These are phyloP conservation scores for Spialia ferax DNA, from an alignment of 2,888 invertebrate genomes.

Conservation along the genomic window DNA sequence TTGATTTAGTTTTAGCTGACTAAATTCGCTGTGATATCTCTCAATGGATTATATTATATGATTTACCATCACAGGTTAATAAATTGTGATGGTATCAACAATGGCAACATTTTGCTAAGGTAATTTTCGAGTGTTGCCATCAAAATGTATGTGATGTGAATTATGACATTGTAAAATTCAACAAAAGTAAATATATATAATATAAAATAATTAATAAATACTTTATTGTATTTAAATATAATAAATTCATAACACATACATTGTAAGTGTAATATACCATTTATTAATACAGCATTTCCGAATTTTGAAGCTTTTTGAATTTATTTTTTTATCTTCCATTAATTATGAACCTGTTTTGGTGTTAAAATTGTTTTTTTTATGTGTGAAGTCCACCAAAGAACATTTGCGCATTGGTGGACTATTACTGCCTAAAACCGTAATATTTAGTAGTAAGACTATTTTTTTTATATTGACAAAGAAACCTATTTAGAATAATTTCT, in stretches of 20 bases:
- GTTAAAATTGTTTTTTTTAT: too few relatives aligned
- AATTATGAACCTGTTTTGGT: too few relatives aligned
- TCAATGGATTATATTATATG: slow-evolving; percentile 42
- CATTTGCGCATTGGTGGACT: too few relatives aligned
- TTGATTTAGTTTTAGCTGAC: slow-evolving; percentile 18
- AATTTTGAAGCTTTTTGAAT: neutral
- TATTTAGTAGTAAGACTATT: neutral
- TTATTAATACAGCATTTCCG: neutral
- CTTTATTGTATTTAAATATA: neutral
- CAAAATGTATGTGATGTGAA: slow-evolving; percentile 20
- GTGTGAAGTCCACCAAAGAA: too few relatives aligned
- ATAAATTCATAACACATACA: slow-evolving; percentile 20
- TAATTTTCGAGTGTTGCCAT: slow-evolving; percentile 1
- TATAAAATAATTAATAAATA: neutral
- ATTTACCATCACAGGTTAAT: neutral
- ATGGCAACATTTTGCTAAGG: slow-evolving; percentile 12
- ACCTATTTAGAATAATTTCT: neutral
- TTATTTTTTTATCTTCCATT: neutral
- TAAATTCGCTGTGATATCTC: slow-evolving; percentile 47
- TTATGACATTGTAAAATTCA: neutral
- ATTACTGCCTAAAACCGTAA: neutral
- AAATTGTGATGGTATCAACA: neutral
- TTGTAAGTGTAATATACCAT: neutral
- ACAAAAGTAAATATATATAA: neutral
- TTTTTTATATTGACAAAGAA: too few relatives aligned